phyloP scores from a whole-genome alignment of 2,888 invertebrate genomes.

The Alsophila aescularia region DNA sequence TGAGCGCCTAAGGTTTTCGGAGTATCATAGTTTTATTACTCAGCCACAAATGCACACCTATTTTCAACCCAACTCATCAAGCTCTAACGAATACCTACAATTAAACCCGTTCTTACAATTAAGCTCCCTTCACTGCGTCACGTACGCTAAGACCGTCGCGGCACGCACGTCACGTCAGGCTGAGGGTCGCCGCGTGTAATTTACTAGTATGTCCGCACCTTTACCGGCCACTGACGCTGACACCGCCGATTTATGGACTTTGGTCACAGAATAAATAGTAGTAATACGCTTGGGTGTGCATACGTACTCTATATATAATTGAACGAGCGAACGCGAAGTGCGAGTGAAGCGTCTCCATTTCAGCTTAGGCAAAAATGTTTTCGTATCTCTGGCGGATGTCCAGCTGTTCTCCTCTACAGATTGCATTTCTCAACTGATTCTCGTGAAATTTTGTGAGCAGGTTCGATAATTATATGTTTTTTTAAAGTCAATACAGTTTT shows the following conservation, averaged over 20 bases:
- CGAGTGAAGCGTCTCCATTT: too few relatives aligned
- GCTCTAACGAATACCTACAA: slow-evolving; percentile 17
- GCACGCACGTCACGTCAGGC: slow-evolving; percentile 63
- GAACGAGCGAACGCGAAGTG: too few relatives aligned
- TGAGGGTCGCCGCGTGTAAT: slow-evolving; percentile 49
- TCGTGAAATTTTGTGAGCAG: too few relatives aligned
- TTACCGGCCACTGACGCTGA: slow-evolving; percentile 66
- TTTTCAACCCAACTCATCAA: slow-evolving; percentile 12
- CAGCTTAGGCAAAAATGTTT: too few relatives aligned
- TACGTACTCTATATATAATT: slow-evolving; percentile 31
- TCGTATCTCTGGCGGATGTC: too few relatives aligned
- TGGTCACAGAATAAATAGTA: too few relatives aligned
- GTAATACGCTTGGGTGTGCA: too few relatives aligned
- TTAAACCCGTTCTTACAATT: slow-evolving; percentile 38
- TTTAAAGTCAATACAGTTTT: too few relatives aligned
- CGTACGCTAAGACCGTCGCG: slow-evolving; percentile 47
- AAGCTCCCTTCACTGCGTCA: slow-evolving; percentile 52
- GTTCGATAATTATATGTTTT: too few relatives aligned
- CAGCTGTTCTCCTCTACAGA: too few relatives aligned
- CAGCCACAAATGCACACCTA: neutral
- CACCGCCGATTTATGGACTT: slow-evolving; percentile 64
- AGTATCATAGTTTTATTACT: neutral
- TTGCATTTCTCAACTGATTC: too few relatives aligned
- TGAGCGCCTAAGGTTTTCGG: too few relatives aligned
- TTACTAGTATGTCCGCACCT: slow-evolving; percentile 72